A percentile compares a stretch with the other conserved stretches of the same genome.
Conservation (phyloP, 1,140 invertebrate species). For the Drosophila mojavensis region DNA sequence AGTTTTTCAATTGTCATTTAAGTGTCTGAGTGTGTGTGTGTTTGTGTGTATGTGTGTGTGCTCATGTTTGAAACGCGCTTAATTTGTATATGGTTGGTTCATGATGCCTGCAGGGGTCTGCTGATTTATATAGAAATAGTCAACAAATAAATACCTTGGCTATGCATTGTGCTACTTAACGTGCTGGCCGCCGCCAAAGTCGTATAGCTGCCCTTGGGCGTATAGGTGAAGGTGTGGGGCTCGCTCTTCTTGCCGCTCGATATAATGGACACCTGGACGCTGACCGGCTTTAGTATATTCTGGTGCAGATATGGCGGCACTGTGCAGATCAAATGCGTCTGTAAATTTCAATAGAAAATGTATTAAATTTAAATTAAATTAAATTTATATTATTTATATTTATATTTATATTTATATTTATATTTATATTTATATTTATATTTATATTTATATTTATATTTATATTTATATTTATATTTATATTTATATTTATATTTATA, state of each 20-base stretch:
- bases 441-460: no score
- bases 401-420: not conserved
- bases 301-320: conserved; percentile 91
- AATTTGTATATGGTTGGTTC: conserved; percentile 23
- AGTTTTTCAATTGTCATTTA: conserved; percentile 2
- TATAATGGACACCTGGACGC: conserved; percentile 91
- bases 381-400: not conserved
- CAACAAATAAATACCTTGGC: conserved; percentile 83
- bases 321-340: conserved; percentile 97
- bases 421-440: not conserved
- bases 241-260: conserved; percentile 95
- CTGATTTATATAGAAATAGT: conserved; percentile 52
- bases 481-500: not conserved
- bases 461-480: not conserved
- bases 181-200: conserved; percentile 80
- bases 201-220: conserved; percentile 85
- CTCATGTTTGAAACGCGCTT: conserved; percentile 25
- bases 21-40: conserved; percentile 13
- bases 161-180: conserved; percentile 74
- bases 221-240: conserved; percentile 93
- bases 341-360: not conserved
- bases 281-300: conserved; percentile 88
- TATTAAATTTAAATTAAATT: no score
- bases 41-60: not conserved
- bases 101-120: conserved; percentile 23